Base-by-base conservation (phyloP, 2,797 vertebrate genomes). In the Streptopelia turtur region DNA sequence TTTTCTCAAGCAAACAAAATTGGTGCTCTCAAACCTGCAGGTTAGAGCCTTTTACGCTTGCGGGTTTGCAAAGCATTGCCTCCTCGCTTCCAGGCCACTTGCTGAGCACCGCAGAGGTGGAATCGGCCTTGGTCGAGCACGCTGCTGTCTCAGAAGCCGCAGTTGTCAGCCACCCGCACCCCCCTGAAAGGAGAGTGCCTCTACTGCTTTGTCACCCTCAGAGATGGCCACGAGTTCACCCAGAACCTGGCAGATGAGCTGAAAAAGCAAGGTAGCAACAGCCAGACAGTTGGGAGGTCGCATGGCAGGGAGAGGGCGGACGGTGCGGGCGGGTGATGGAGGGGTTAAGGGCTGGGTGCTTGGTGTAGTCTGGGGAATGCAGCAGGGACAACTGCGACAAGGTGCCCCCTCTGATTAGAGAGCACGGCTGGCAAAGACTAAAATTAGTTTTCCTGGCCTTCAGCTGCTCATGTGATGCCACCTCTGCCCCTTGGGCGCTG, bases 161-260 rank as follows among this genome's bases (percentile, higher is more conserved):
- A 0, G 99, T 99, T 87, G 99, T 99, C 56, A 98, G 99, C 69
- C 96, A 98, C 53, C 99, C 99, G 1, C 99, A 99, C 92, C 97
- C 99, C 99, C 2, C 97, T 99, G 87, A 99, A 99, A 96, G 99
- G 99, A 25, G 99, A 99, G 91, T 99, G 99, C 74, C 98, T 99
- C 68, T 99, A 99, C 97, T 99, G 99, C 97, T 99, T 99, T 9
- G 99, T 99, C 27, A 99, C 99, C 4, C 98, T 99, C 27, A 97
- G 87, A 0, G 98, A 99, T 1, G 99, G 99, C 45, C 97, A 98
- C 7, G 95, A 95, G 20, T 99, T 98, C 98, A 98, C 89, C 95
- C 80, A 96, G 18, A 92, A 81, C 13, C 97, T 99, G 95, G 97
- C 90, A 4, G 98, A 98, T 3, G 98, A 99, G 78, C 98, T 99